Percentiles rank a stretch among this genome's conserved stretches.
phyloP scores from a whole-genome alignment of 1,140 invertebrate species.

The Trypoxylus dichotomus region DNA sequence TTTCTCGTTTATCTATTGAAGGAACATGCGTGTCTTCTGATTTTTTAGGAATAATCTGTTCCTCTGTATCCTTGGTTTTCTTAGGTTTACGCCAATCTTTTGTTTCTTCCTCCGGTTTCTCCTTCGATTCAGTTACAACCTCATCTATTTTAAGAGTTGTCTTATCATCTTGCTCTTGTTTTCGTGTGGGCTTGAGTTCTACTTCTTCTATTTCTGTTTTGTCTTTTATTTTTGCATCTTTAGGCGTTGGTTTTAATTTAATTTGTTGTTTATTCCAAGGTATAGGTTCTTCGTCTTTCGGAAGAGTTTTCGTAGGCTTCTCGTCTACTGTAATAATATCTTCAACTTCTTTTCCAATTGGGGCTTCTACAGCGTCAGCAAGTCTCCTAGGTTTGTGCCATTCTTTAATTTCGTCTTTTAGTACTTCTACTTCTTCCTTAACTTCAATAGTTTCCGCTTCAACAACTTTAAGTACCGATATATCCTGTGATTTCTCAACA shows the following conservation, averaged over 20 bases:
- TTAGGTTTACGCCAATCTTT: slow-evolving; percentile 31
- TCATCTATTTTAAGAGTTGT: too few relatives aligned
- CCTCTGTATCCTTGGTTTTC: slow-evolving; percentile 44
- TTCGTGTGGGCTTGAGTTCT: too few relatives aligned
- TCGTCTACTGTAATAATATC: slow-evolving; percentile 41
- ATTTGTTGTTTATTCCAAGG: too few relatives aligned
- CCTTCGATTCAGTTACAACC: neutral
- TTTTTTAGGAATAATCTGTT: neutral
- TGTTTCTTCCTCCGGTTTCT: slow-evolving; percentile 1
- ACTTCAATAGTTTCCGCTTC: neutral
- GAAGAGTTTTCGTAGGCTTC: slow-evolving; percentile 46
- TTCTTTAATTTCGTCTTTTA: slow-evolving; percentile 49
- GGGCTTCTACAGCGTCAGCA: slow-evolving; percentile 45
- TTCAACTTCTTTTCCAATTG: too few relatives aligned
- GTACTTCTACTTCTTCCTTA: neutral
- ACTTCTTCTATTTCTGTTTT: too few relatives aligned
- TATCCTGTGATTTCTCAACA: neutral
- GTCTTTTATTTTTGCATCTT: too few relatives aligned
- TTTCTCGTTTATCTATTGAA: slow-evolving; percentile 36
- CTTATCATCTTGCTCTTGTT: too few relatives aligned
- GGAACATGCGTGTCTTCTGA: slow-evolving; percentile 42
- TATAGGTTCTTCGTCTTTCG: slow-evolving; percentile 37
- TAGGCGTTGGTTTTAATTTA: too few relatives aligned
- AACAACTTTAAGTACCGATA: too few relatives aligned
- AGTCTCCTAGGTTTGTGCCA: slow-evolving; percentile 32